These are phyloP conservation scores for Drosophila niveifrons DNA, from an alignment of 2,888 invertebrate genomes.

Conservation along the genomic window DNA sequence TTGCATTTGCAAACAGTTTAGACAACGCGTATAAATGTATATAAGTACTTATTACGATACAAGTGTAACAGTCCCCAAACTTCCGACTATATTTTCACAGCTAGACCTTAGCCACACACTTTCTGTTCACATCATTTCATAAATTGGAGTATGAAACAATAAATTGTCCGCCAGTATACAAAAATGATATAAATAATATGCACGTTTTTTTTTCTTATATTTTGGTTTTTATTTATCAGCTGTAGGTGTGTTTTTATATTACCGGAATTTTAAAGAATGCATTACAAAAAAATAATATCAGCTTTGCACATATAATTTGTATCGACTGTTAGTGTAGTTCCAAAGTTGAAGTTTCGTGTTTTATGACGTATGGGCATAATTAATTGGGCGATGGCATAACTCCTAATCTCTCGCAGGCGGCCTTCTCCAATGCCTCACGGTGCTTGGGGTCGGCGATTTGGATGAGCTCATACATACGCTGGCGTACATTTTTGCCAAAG, in stretches of 20 bases:
- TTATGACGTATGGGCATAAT: not conserved
- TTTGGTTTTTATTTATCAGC: slow-evolving; percentile 25
- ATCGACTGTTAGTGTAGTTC: not conserved
- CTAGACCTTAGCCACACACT: slow-evolving; percentile 18
- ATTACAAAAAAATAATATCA: slow-evolving; percentile 21
- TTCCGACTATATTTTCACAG: slow-evolving; percentile 15
- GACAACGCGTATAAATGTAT: slow-evolving; percentile 38
- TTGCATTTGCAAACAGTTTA: slow-evolving; percentile 10
- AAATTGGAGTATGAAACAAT: slow-evolving; percentile 49
- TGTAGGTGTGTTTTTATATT: slow-evolving; percentile 9
- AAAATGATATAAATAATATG: slow-evolving; percentile 14
- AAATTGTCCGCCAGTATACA: slow-evolving; percentile 41
- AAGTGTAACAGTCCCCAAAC: slow-evolving; percentile 4
- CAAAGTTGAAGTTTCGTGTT: not conserved
- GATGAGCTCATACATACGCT: slow-evolving; percentile 95
- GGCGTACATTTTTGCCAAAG: slow-evolving; percentile 95
- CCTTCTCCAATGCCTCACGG: slow-evolving; percentile 92
- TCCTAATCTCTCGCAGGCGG: slow-evolving; percentile 93
- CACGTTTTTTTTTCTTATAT: not conserved
- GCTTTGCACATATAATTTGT: slow-evolving; percentile 1
- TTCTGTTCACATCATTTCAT: slow-evolving; percentile 30
- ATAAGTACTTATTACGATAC: slow-evolving; percentile 50
- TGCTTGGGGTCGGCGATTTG: slow-evolving; percentile 96
- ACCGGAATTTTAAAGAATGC: slow-evolving; percentile 18
- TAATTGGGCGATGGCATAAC: slow-evolving; percentile 88